Base-by-base conservation (phyloP, 2,113 vertebrate species). In the Bos indicus region DNA sequence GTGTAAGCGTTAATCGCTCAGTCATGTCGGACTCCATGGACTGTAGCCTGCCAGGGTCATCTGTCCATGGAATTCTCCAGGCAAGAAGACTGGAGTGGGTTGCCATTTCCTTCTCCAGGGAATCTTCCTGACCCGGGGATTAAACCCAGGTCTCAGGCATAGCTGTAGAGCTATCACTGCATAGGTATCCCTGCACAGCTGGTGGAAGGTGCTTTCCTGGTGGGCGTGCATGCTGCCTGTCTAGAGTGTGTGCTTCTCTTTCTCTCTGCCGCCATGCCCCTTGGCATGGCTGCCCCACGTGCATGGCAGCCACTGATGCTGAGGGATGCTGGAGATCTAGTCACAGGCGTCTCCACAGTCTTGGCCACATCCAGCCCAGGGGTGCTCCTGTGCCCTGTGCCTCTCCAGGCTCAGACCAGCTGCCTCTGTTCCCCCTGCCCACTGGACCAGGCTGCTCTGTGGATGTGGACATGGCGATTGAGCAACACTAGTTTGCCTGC, bases 311-410 rank as follows among this genome's bases (percentile, higher is more conserved):
- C 46, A 7, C 33, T 4, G 0, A 6, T 51, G 54, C 74, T 6
- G 15, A 91, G n/a, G 77, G 43, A n/a, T 26, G 12, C 40, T 7
- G 51, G 59, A 46, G 48, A 8, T 23, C 54, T 77, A 71, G 67
- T 81, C 30, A 7, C 30, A 7, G 67, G 23, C 13, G 6, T 77
- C 85, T 87, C 52, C 64, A 36, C 51, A 11, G 7, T 5, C 52
- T 10, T 15, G 54, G 5, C 40, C 56, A 16, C 10, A 11, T 56
- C 43, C 2, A 5, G 30, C 30, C 36, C 0, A 0, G 23, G n/a
- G 77, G 43, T 88, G 60, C 85, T 67, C 1, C 1, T 2, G 26
- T 36, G 25, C 80, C 6, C 5, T 36, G 33, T 3, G 5, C 48
- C 82, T 88, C 85, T 64, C 56, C 52, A 59, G 59, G 7, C 86